Base-by-base conservation (phyloP, 2,797 vertebrate genomes). In the Coluber constrictor region DNA sequence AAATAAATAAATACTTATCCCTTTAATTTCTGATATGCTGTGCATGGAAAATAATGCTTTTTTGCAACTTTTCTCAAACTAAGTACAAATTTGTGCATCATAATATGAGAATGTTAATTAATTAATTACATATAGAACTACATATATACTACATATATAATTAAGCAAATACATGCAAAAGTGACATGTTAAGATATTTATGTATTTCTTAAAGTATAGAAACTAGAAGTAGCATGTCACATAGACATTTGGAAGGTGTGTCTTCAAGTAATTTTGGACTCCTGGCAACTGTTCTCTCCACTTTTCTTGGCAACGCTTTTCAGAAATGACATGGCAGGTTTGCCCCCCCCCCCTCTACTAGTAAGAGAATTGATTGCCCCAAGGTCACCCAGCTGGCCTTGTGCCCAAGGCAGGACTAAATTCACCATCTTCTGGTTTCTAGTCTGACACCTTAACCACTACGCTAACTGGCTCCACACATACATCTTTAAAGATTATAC, bases 261-360 rank as follows among this genome's bases (percentile, higher is more conserved):
- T 23, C 37, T 79, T 79, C 74, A 79, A 79, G 74, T 23, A 79
- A 83, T 83, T 83, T 83, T 83, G 37, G 37, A 83, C 20, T 25
- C 37, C 74, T 83, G 74, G 74, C 18, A 83, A 83, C 9, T 47
- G 74, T 25, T 47, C 74, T 25, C 37, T 25, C 20, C 20, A 47
- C 32, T 79, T 79, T 79, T 79, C 70, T 37, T 74, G 70, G 70
- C 70, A 74, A 32, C 32, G 9, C 7, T 79, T 79, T 79, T 79
- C 8, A 43, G 74, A 83, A 83, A 43, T 43, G 74, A 83, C 37
- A 47, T 83, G 37, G 37, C 37, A 47, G 37, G 37, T 43, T 23
- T 11, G n/a, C n/a, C n/a, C n/a, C n/a, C 0, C 0, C 1, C 3
- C 1, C 1, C 25, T 23, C 8, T 5, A 43, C 18, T 83, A 20